Base-by-base conservation (phyloP, 92 coral and sea anemone genomes). In the Porites divaricata region DNA sequence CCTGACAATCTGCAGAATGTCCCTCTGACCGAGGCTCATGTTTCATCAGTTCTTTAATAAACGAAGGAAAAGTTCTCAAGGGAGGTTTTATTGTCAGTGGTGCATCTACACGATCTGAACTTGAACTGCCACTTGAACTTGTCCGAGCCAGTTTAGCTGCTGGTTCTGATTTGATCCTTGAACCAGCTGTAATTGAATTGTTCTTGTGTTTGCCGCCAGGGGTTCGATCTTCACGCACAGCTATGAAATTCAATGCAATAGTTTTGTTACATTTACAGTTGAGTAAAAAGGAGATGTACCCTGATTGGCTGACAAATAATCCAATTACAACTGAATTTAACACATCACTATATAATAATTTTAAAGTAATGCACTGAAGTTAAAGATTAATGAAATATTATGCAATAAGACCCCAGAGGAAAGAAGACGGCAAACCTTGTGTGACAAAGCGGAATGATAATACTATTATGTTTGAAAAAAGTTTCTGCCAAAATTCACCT, bases 201-300 rank as follows among this genome's bases (percentile, higher is more conserved):
- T 85, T 91, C 77, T 94, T 94, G 90, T 94, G 98, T 86, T 93
- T 95, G 25, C 99, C 99, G 6, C 99, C 99, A 0, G 99, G 99
- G 2, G 99, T 89, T 56, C 99, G 84, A 76, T 97, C 99, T 80
- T 97, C 99, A 24, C 99, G 86, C 22, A 97, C 99, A 85, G 99
- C 99, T 97, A 52, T 15, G 80, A 66, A 78, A 75, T 50, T 35
- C 45, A 35, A 35, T 35, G 45, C 45, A 35, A 35, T 35, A 35
- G 6, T 35, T 35, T 35, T 35, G 7, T 35, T 35, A 35, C 7
- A 35, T 35, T 35, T 3, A 35, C 45, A 35, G 45, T 7, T 3
- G 4, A 24, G 19, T 17, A 49, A 6, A 2, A 20, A 48, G 16
- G 20, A 72, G 20, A 49, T 24, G 16, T 24, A 21, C 25, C 8